Evolutionary conservation across 2,888 invertebrate species (phyloP).

Genomic region (Eumacrocentrus americanus): DNA sequence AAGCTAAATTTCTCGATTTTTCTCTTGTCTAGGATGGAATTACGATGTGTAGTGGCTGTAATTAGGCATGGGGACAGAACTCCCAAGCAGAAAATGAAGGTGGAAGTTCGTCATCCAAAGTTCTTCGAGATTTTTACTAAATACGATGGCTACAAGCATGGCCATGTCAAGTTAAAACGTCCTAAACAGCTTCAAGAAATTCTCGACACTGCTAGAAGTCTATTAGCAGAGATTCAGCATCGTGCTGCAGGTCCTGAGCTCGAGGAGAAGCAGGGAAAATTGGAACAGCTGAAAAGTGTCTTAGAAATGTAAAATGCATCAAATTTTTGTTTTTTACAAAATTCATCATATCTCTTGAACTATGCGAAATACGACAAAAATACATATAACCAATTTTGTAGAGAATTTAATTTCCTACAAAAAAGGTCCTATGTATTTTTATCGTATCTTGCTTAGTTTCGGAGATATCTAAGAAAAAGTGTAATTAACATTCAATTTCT

Average conservation of each 20-base stretch:
- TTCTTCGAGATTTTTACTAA: conserved; percentile 99
- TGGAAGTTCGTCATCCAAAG: conserved; percentile 96
- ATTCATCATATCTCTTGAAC: too few species aligned
- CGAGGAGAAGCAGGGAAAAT: conserved; percentile 95
- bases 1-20: conserved; percentile 17
- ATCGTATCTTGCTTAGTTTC: too few species aligned
- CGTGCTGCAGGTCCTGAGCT: conserved; percentile 88
- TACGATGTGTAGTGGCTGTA: conserved; percentile 95
- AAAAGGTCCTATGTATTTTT: too few species aligned
- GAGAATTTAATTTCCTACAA: too few species aligned
- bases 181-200: conserved; percentile 98
- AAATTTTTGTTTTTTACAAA: too few species aligned
- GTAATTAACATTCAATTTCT: conserved; percentile 1
- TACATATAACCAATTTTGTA: too few species aligned
- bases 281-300: conserved; percentile 97
- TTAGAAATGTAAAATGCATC: conserved; percentile 94
- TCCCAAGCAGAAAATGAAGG: conserved; percentile 99
- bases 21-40: conserved; percentile 69
- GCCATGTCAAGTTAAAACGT: conserved; percentile 95
- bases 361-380: too few species aligned
- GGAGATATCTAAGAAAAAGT: too few species aligned
- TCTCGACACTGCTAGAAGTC: conserved; percentile 90
- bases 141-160: conserved; percentile 93
- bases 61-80: conserved; percentile 98
- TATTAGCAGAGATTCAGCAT: conserved; percentile 88